Evolutionary conservation across 2,797 vertebrate genomes (phyloP).

Genomic region (Acanthurus tractus): DNA sequence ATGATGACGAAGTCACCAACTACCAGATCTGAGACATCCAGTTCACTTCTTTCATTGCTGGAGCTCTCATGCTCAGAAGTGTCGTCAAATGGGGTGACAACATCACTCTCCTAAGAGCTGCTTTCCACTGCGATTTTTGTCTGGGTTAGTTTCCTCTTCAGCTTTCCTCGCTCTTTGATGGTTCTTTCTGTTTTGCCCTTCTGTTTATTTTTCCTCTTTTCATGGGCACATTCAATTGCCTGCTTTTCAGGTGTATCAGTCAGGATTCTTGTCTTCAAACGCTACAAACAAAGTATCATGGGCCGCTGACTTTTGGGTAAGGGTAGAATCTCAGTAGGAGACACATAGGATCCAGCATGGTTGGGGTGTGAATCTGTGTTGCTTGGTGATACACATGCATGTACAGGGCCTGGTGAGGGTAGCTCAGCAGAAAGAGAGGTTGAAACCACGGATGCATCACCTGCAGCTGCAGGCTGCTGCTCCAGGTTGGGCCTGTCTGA

Average conservation of each 20-base stretch:
- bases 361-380: slow-evolving; percentile 18
- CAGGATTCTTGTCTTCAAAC: too few species aligned
- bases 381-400: slow-evolving; percentile 35
- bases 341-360: not conserved
- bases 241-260: too few species aligned
- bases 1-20: too few species aligned
- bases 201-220: too few species aligned
- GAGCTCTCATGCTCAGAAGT: too few species aligned
- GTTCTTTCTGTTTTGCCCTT: too few species aligned
- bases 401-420: not conserved
- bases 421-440: slow-evolving; percentile 14
- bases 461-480: slow-evolving; percentile 13
- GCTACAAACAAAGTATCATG: rapidly evolving
- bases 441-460: slow-evolving; percentile 25
- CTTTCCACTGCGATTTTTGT: slow-evolving; percentile 32
- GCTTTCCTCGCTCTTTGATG: too few species aligned
- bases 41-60: too few species aligned
- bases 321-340: too few species aligned
- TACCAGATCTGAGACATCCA: too few species aligned
- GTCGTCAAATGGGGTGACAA: slow-evolving; percentile 18
- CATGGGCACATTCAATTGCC: too few species aligned
- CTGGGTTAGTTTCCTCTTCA: slow-evolving; percentile 3
- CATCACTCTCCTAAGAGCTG: slow-evolving; percentile 44
- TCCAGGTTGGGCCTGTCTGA: slow-evolving; percentile 1
- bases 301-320: too few species aligned